Base-by-base conservation (phyloP, 2,113 vertebrate genomes). In the Nicator chloris region DNA sequence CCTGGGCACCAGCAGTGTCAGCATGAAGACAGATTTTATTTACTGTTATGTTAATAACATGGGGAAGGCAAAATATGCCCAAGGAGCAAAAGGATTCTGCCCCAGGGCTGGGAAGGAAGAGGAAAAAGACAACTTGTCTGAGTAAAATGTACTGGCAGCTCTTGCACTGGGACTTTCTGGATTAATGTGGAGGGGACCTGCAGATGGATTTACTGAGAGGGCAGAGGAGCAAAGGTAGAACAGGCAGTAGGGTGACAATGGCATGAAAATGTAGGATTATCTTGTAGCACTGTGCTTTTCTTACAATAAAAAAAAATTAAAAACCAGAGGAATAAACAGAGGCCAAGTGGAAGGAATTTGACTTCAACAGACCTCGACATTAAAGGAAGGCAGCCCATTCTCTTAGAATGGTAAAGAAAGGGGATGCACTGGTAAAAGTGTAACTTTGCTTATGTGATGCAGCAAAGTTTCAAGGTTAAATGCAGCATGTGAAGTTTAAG, bases 251-350 rank as follows among this genome's bases (percentile, higher is more conserved):
- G 17, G n/a, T 63, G 50, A 21, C 10, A n/a, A 47, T 7, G 23
- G 15, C 24, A 60, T 13, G 37, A 72, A 78, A 81, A 73, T 40
- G 10, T 15, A 75, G 53, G 17, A 49, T 63, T 56, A 37, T 19
- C 30, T 47, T 75, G 27, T 50, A 63, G 64, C 30, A 65, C 6
- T n/a, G 6, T 30, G 28, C 7, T 93, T 83, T 83, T 84, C 65
- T 78, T 54, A 71, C 24, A 83, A n/a, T n/a, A n/a, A n/a, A n/a
- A n/a, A 91, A 88, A 76, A 89, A 60, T 37, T 56, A 14, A 72
- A 92, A 86, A 4, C 1, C 9, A 23, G 9, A 3, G 31, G 30
- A 84, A 68, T 49, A 87, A 91, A 50, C 5, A 57, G 64, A 66
- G 14, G 31, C 17, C 47, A 81, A 78, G 78, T 17, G 13, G 49